phyloP scores from a whole-genome alignment of 1,140 invertebrate species.

The Diprion similis region DNA sequence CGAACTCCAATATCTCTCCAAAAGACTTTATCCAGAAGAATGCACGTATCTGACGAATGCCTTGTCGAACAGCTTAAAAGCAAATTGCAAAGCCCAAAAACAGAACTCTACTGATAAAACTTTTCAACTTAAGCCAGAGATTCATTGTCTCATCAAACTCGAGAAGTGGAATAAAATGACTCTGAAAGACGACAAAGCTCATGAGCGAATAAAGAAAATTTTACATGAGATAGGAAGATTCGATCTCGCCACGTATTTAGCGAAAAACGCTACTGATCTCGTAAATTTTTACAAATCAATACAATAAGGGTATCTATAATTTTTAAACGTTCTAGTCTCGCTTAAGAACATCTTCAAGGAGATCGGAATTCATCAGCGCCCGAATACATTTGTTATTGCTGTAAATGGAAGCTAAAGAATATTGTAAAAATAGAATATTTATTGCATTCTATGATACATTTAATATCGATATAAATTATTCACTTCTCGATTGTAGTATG shows the following conservation, averaged over 20 bases:
- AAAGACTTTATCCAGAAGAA: neutral
- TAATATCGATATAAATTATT: neutral
- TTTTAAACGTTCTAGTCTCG: too few relatives aligned
- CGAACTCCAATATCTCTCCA: neutral
- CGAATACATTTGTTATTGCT: neutral
- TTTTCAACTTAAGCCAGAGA: neutral
- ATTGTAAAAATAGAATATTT: neutral
- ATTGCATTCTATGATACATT: neutral
- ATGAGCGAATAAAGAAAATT: neutral
- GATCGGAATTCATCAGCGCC: neutral
- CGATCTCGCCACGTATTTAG: neutral
- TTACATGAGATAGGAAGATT: neutral
- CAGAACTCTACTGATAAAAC: neutral
- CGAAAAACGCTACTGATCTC: neutral
- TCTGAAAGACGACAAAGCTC: neutral
- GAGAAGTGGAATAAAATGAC: neutral
- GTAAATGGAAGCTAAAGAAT: neutral
- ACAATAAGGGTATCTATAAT: too few relatives aligned
- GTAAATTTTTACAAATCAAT: too few relatives aligned
- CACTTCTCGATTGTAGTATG: too few relatives aligned
- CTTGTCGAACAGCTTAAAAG: neutral
- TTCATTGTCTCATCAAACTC: neutral
- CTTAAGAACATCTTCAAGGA: neutral
- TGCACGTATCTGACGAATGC: neutral
- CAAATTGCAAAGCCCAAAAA: neutral